These are phyloP conservation scores for Rhinichthys klamathensis DNA, from an alignment of 2,113 vertebrate species.

Conservation along the genomic window DNA sequence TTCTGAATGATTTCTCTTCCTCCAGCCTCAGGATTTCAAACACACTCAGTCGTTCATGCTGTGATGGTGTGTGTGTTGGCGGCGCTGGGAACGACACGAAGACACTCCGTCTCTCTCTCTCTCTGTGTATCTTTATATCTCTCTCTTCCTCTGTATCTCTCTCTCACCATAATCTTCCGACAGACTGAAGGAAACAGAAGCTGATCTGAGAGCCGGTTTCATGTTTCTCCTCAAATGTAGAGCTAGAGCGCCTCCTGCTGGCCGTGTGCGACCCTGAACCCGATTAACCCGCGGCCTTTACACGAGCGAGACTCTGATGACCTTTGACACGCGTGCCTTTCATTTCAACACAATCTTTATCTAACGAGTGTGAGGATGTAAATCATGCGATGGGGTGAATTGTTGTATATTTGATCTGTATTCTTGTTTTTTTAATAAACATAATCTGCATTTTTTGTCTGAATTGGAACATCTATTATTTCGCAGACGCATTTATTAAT, in stretches of 20 bases:
- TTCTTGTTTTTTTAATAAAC: not conserved
- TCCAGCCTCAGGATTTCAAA: conserved; percentile 87
- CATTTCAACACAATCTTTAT: not conserved
- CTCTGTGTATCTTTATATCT: not conserved
- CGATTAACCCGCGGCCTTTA: not conserved
- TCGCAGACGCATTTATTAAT: not conserved
- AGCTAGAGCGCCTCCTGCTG: not conserved
- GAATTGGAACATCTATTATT: not conserved
- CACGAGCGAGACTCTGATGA: not conserved
- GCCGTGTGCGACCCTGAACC: not conserved
- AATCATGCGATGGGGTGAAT: not conserved
- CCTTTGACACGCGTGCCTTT: not conserved
- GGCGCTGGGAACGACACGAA: not conserved
- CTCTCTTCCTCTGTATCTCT: not conserved
- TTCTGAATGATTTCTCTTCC: too few species aligned
- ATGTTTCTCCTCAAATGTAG: not conserved
- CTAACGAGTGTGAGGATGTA: not conserved
- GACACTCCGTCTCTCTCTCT: not conserved
- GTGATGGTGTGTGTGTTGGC: conserved; percentile 82
- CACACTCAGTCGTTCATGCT: conserved; percentile 98
- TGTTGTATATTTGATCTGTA: not conserved
- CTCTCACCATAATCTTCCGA: too few species aligned
- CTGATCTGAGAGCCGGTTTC: not conserved
- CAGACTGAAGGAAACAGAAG: not conserved
- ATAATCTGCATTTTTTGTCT: not conserved